Percentiles rank a stretch among this genome's conserved stretches.
phyloP scores from a whole-genome alignment of 2,888 invertebrate species.

The Melanotus villosus region DNA sequence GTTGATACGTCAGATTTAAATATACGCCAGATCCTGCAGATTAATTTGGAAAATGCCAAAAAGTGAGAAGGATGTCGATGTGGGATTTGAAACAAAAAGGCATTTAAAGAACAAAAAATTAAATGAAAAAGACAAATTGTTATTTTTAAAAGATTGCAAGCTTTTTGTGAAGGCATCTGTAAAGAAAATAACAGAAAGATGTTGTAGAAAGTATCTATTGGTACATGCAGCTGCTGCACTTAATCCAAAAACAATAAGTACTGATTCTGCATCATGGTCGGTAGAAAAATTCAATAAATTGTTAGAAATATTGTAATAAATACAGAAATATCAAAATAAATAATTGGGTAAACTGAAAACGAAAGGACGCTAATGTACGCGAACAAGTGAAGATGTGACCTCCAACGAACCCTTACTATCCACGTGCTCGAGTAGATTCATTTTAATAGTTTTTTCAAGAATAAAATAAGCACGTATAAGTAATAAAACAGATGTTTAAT shows the following conservation, averaged over 20 bases:
- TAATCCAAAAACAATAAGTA: constrained; percentile 9
- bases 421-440: no score
- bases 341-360: background rate
- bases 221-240: background rate
- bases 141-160: constrained; percentile 3
- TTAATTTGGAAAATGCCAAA: background rate
- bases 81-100: background rate
- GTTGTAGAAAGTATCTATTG: background rate
- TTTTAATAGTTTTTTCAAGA: no score
- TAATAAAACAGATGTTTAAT: no score
- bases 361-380: no score
- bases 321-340: no score
- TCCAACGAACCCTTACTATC: no score
- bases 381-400: no score
- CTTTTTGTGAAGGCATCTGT: background rate
- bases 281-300: background rate
- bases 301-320: background rate
- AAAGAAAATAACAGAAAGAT: constrained; percentile 7
- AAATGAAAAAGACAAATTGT: constrained; percentile 4
- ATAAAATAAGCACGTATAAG: no score
- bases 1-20: background rate
- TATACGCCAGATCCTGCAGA: background rate
- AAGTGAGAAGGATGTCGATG: background rate
- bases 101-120: background rate
- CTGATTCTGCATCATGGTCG: background rate